A percentile compares a stretch with the other conserved stretches of the same genome.
phyloP scores from a whole-genome alignment of 2,797 vertebrate species.

The Mormyrus hasselquistii region DNA sequence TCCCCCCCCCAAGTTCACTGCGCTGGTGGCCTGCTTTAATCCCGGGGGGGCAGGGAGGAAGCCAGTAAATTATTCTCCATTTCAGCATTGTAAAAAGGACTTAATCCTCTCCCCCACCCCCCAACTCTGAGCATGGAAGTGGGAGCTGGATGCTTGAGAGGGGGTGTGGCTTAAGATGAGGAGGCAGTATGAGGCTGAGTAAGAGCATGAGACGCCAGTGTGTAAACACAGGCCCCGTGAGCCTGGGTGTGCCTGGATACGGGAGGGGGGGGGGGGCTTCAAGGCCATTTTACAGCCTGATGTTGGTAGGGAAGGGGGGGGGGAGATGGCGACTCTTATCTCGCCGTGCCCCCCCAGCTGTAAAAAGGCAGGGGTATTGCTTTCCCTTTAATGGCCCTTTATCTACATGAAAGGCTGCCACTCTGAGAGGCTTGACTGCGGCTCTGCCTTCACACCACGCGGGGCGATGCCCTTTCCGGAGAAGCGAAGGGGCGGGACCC shows the following conservation, averaged over 20 bases:
- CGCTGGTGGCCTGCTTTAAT: constrained; percentile 6
- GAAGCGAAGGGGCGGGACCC: constrained; percentile 52
- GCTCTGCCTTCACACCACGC: constrained; percentile 49
- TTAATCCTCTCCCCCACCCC: constrained; percentile 29
- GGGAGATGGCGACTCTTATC: not conserved
- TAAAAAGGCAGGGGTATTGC: not conserved
- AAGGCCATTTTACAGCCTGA: not conserved
- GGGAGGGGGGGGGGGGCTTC: not conserved
- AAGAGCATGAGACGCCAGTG: not conserved
- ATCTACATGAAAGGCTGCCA: constrained; percentile 1
- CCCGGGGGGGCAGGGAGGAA: constrained; percentile 32
- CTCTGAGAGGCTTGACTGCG: not conserved
- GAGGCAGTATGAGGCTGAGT: constrained; percentile 21
- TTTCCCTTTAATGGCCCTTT: constrained; percentile 9
- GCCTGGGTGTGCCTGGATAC: not conserved
- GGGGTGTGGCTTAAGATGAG: constrained; percentile 38
- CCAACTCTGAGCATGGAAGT: constrained; percentile 46
- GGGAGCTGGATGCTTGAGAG: not conserved
- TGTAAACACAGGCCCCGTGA: constrained; percentile 22
- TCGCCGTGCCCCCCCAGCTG: not conserved
- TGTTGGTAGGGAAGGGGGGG: not conserved
- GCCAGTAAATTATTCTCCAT: constrained; percentile 58
- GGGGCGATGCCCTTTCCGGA: not conserved
- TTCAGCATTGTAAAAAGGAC: constrained; percentile 54
- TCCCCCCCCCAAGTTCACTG: constrained; percentile 12